These are phyloP conservation scores for Takifugu rubripes DNA, from an alignment of 2,797 vertebrate species.

Conservation along the genomic window DNA sequence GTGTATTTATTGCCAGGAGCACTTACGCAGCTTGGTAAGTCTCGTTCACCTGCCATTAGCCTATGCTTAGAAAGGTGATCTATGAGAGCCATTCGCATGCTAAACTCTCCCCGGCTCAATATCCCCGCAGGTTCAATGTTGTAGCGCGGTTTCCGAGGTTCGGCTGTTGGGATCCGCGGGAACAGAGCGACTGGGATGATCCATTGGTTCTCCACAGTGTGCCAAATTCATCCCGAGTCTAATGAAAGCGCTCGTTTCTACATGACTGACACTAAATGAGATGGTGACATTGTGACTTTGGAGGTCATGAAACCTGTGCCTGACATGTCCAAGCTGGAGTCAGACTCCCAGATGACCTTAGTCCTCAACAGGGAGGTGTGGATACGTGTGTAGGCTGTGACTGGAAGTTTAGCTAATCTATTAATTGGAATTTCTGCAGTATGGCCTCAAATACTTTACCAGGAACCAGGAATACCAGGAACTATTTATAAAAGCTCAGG, in stretches of 20 bases:
- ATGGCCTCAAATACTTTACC: slow-evolving; percentile 15
- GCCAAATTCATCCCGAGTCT: slow-evolving; percentile 71
- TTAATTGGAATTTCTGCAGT: not conserved
- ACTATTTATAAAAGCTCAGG: slow-evolving; percentile 31
- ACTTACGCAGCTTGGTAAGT: slow-evolving; percentile 79
- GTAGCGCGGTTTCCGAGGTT: slow-evolving; percentile 57
- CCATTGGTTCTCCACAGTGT: slow-evolving; percentile 68
- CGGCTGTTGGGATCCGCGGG: slow-evolving; percentile 42
- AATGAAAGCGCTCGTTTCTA: slow-evolving; percentile 70
- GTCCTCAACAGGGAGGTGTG: slow-evolving; percentile 14
- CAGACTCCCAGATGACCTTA: slow-evolving; percentile 26
- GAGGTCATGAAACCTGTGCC: slow-evolving; percentile 64
- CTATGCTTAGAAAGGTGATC: slow-evolving; percentile 72
- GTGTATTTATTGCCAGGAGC: slow-evolving; percentile 75
- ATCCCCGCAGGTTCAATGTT: slow-evolving; percentile 61
- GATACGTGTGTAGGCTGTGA: not conserved
- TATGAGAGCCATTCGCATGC: slow-evolving; percentile 68
- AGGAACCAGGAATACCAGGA: slow-evolving; percentile 11
- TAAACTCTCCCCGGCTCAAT: slow-evolving; percentile 66
- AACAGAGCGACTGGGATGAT: slow-evolving; percentile 65
- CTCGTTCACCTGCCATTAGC: slow-evolving; percentile 74
- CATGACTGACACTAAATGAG: slow-evolving; percentile 66
- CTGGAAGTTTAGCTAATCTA: slow-evolving; percentile 13
- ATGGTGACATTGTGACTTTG: slow-evolving; percentile 67
- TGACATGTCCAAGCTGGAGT: slow-evolving; percentile 37